Evolutionary conservation across 53 echinoderm and acorn worm species (phyloP).

Genomic region (Apostichopus leukothele): DNA sequence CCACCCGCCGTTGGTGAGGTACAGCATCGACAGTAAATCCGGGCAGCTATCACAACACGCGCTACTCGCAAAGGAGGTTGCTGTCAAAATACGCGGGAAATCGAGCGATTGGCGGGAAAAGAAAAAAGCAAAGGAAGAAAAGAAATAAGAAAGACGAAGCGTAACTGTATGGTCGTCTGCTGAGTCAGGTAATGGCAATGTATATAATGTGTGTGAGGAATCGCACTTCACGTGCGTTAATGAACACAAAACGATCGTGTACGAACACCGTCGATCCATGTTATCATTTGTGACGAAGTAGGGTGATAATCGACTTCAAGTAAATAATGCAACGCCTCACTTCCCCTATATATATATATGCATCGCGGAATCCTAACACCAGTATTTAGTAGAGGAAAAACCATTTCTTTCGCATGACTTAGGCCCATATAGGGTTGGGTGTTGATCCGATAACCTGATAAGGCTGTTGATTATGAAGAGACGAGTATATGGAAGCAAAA

Average conservation of each 20-base stretch:
- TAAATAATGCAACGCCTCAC: slow-evolving; percentile 11
- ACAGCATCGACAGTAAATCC: slow-evolving; percentile 29
- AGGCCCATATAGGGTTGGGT: too few relatives aligned
- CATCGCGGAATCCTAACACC: too few relatives aligned
- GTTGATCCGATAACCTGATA: too few relatives aligned
- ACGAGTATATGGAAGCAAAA: too few relatives aligned
- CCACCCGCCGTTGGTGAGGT: slow-evolving; percentile 44
- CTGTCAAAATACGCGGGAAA: slow-evolving; percentile 43
- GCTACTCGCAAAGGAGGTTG: slow-evolving; percentile 34
- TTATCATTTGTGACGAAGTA: slow-evolving; percentile 25
- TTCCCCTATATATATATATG: not conserved
- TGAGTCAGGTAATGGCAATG: slow-evolving; percentile 5
- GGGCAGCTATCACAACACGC: slow-evolving; percentile 39
- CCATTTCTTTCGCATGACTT: too few relatives aligned
- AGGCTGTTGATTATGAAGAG: too few relatives aligned
- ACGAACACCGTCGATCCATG: slow-evolving; percentile 3
- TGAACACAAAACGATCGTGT: slow-evolving; percentile 35
- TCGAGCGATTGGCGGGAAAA: slow-evolving; percentile 15
- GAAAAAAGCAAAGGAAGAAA: not conserved
- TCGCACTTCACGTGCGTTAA: slow-evolving; percentile 40
- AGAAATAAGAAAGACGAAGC: not conserved
- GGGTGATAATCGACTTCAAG: slow-evolving; percentile 8
- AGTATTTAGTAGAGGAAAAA: too few relatives aligned
- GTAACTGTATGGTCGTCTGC: slow-evolving; percentile 8
- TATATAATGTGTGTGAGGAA: not conserved